Conservation (phyloP, 2,113 vertebrate species). For the Bubalus kerabau region DNA sequence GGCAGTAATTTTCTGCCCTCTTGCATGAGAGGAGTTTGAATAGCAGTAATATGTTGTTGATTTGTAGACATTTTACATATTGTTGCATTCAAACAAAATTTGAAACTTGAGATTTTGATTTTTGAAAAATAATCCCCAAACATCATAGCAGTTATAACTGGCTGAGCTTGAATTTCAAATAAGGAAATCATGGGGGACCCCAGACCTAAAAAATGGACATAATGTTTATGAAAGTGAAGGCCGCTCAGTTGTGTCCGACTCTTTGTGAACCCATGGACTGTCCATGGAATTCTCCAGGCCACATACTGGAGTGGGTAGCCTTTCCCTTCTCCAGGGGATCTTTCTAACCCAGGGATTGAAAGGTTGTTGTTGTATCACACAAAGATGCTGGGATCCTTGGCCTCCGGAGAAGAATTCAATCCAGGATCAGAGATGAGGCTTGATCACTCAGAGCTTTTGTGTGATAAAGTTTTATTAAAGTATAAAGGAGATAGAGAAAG, state of each 20-base stretch:
- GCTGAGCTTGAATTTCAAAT: constrained; percentile 1
- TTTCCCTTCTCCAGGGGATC: not conserved
- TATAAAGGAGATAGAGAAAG: too few relatives aligned
- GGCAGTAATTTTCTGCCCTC: not conserved
- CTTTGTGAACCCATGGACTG: not conserved
- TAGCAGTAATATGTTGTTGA: not conserved
- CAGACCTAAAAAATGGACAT: not conserved
- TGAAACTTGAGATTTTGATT: not conserved
- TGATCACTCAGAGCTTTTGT: too few relatives aligned
- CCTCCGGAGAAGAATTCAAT: too few relatives aligned
- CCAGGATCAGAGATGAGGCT: too few relatives aligned
- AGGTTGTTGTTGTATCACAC: too few relatives aligned
- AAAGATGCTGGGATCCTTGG: too few relatives aligned
- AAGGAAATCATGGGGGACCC: not conserved
- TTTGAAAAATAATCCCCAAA: not conserved
- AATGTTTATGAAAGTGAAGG: not conserved
- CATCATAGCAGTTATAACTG: not conserved
- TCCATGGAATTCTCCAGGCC: not conserved
- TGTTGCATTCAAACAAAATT: not conserved
- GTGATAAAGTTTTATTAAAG: too few relatives aligned
- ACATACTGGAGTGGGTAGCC: not conserved
- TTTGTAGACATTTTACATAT: not conserved
- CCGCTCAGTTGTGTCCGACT: not conserved
- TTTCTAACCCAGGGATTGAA: not conserved
- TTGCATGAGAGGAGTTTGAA: not conserved